Evolutionary conservation across 92 coral and sea anemone genomes (phyloP).

Genomic region (Zoanthus solanderi): DNA sequence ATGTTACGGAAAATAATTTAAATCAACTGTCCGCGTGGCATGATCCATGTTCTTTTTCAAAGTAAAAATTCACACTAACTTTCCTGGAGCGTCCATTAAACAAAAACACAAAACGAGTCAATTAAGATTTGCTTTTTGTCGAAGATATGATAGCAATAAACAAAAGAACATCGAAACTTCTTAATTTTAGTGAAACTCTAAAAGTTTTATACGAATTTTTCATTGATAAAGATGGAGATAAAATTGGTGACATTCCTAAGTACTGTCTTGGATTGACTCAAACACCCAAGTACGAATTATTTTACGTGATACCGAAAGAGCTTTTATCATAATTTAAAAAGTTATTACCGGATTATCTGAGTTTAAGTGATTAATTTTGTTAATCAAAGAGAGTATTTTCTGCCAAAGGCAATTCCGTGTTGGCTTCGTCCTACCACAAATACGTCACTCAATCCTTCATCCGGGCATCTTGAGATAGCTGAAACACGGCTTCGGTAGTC

Average conservation of each 20-base stretch:
- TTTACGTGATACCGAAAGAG: conserved; percentile 9
- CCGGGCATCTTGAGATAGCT: not conserved
- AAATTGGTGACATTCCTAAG: no score
- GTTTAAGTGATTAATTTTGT: conserved; percentile 1
- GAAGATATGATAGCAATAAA: not conserved
- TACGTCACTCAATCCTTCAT: no score
- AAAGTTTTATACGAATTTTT: no score
- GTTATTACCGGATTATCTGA: conserved; percentile 33
- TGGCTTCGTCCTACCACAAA: not conserved
- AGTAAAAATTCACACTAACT: not conserved
- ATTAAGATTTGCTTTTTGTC: not conserved
- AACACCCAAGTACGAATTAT: not conserved
- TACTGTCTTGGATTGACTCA: no score
- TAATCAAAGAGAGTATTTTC: not conserved
- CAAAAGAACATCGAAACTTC: no score
- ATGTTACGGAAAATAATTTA: not conserved
- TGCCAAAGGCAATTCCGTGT: not conserved
- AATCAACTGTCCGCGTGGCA: no score
- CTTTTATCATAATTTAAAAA: not conserved
- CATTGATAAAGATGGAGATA: no score
- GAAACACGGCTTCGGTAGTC: not conserved
- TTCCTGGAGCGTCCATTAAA: not conserved
- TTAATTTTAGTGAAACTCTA: no score
- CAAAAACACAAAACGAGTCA: not conserved
- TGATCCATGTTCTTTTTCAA: no score